A percentile compares a stretch with the other conserved stretches of the same genome.
Conservation (phyloP, 2,888 invertebrate species). For the Hydriomena furcata region DNA sequence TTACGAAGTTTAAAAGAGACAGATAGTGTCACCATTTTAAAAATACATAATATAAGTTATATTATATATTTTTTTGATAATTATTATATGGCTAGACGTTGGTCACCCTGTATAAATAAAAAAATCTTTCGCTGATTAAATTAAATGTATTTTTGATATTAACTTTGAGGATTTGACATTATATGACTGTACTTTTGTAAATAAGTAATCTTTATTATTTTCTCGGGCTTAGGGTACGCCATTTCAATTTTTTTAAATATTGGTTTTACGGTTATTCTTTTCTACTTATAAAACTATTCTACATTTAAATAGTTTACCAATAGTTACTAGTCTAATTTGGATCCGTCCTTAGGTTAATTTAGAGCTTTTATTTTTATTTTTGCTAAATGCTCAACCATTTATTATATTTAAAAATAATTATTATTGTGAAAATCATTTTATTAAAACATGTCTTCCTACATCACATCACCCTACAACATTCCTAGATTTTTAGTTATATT, state of each 20-base stretch:
- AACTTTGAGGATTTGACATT: constrained; percentile 16
- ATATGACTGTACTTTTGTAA: constrained; percentile 21
- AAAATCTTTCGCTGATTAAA: background rate
- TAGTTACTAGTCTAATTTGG: constrained; percentile 48
- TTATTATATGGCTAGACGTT: too few relatives aligned
- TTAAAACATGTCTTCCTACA: constrained; percentile 3
- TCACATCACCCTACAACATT: constrained; percentile 1
- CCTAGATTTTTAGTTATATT: background rate
- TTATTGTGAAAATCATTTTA: background rate
- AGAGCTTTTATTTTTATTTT: background rate
- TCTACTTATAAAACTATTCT: constrained; percentile 13
- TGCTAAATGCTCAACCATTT: constrained; percentile 3
- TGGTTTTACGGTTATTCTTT: constrained; percentile 24
- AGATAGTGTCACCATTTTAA: too few relatives aligned
- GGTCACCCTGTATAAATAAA: too few relatives aligned
- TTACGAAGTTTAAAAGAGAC: too few relatives aligned
- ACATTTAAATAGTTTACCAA: constrained; percentile 13
- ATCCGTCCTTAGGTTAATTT: constrained; percentile 48
- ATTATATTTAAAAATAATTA: too few relatives aligned
- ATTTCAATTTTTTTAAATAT: constrained; percentile 19
- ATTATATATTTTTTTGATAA: too few relatives aligned
- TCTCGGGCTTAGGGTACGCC: constrained; percentile 28
- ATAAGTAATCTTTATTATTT: constrained; percentile 14
- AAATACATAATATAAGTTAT: too few relatives aligned
- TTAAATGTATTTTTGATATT: constrained; percentile 8